Conservation (phyloP, 2,888 invertebrate genomes). For the Falcaria lacertinaria region DNA sequence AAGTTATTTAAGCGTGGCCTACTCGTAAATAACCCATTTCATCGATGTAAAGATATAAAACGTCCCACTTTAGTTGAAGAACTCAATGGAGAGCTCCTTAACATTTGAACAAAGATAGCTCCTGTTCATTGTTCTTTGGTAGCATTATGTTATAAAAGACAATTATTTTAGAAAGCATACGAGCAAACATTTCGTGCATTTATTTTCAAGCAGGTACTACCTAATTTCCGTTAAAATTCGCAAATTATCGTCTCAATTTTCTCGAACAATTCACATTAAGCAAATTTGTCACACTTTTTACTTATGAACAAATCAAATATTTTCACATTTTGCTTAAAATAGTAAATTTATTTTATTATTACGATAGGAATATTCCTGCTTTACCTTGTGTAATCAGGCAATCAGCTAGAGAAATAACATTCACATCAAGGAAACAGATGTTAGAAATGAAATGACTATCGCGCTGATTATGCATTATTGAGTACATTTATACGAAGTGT, state of each 20-base stretch:
- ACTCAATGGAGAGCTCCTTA: too few species aligned
- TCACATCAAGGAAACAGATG: not conserved
- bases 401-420: not conserved
- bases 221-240: not conserved
- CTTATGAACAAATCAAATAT: not conserved
- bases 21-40: constrained; percentile 9
- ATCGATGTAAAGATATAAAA: too few species aligned
- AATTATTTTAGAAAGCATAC: not conserved
- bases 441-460: not conserved
- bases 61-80: too few species aligned
- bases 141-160: not conserved
- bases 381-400: not conserved
- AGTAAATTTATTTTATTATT: not conserved
- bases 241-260: not conserved
- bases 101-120: too few species aligned
- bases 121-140: not conserved
- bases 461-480: not conserved
- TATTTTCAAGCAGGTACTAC: not conserved
- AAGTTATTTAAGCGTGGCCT: constrained; percentile 27
- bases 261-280: not conserved
- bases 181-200: too few species aligned
- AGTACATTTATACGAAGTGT: not conserved
- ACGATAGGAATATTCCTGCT: too few species aligned
- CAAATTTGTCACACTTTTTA: not conserved
- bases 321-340: not conserved